These are phyloP conservation scores for Mormoops blainvillei DNA, from an alignment of 2,113 vertebrate genomes.

Conservation along the genomic window DNA sequence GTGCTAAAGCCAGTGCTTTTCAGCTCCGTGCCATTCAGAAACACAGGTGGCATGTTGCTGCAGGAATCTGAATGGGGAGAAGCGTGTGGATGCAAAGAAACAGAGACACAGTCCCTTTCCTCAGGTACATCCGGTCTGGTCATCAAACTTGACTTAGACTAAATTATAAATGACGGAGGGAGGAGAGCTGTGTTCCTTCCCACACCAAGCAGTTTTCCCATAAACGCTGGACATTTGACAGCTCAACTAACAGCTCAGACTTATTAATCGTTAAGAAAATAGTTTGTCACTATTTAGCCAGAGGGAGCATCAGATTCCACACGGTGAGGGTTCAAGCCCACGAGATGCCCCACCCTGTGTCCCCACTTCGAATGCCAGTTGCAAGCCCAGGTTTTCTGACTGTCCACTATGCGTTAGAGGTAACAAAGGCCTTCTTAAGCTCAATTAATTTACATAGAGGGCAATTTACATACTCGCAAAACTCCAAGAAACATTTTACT, in stretches of 20 bases:
- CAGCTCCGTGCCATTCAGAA: not conserved
- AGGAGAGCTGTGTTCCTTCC: not conserved
- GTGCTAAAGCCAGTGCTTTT: not conserved
- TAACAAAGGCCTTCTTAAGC: not conserved
- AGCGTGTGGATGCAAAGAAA: not conserved
- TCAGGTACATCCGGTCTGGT: not conserved
- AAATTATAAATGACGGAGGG: not conserved
- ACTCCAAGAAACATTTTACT: not conserved
- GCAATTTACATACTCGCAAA: not conserved
- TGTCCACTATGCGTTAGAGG: not conserved
- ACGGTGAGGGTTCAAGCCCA: not conserved
- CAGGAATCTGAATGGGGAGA: not conserved
- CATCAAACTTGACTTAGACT: not conserved
- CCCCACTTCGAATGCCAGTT: not conserved
- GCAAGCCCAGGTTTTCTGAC: not conserved
- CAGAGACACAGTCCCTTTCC: not conserved
- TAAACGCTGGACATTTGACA: not conserved
- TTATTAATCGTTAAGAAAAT: no score
- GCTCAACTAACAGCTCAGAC: no score
- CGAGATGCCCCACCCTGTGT: not conserved
- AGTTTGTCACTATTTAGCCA: not conserved
- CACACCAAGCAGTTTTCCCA: not conserved
- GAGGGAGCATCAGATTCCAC: not conserved
- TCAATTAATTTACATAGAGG: not conserved
- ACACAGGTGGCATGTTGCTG: not conserved